A percentile compares a stretch with the other conserved stretches of the same genome.
These are phyloP conservation scores for Stenichneumon culpator DNA, from an alignment of 2,888 invertebrate genomes.

Conservation along the genomic window DNA sequence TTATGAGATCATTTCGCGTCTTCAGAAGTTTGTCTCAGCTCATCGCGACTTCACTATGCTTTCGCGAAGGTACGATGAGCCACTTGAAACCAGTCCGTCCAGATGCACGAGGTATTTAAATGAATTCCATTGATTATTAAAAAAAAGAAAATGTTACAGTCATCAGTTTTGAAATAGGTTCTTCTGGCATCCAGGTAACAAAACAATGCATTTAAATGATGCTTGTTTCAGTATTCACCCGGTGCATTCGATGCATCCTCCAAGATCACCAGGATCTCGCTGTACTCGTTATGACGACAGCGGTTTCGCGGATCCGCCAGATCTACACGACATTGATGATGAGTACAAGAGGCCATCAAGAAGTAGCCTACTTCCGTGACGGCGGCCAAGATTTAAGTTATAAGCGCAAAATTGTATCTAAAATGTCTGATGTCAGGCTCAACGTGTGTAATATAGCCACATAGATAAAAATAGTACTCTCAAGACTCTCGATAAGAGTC, in stretches of 20 bases:
- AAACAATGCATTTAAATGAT: not conserved
- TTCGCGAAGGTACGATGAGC: conserved; percentile 91
- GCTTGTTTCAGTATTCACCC: conserved; percentile 80
- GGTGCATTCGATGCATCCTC: conserved; percentile 86
- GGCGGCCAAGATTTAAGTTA: conserved; percentile 73
- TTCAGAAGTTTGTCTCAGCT: conserved; percentile 94
- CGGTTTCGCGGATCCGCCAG: conserved; percentile 90
- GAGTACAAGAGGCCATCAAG: conserved; percentile 89
- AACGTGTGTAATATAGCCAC: too few relatives aligned
- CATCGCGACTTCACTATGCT: conserved; percentile 95
- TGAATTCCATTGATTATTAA: not conserved
- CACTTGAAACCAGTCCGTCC: conserved; percentile 85
- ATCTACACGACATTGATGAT: conserved; percentile 90
- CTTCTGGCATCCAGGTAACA: not conserved
- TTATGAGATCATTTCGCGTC: conserved; percentile 91
- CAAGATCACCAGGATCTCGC: conserved; percentile 86
- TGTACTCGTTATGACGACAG: conserved; percentile 91
- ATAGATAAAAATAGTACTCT: too few relatives aligned
- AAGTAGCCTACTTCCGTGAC: conserved; percentile 82
- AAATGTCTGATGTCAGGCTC: too few relatives aligned
- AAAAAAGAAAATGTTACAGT: not conserved
- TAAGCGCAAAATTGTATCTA: conserved; percentile 27
- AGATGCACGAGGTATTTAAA: conserved; percentile 82
- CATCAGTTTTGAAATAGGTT: not conserved
- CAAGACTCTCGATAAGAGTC: too few relatives aligned